A percentile compares a stretch with the other conserved stretches of the same genome.
Evolutionary conservation across 1,140 invertebrate genomes (phyloP).

Genomic region (Sesamia nonagrioides): DNA sequence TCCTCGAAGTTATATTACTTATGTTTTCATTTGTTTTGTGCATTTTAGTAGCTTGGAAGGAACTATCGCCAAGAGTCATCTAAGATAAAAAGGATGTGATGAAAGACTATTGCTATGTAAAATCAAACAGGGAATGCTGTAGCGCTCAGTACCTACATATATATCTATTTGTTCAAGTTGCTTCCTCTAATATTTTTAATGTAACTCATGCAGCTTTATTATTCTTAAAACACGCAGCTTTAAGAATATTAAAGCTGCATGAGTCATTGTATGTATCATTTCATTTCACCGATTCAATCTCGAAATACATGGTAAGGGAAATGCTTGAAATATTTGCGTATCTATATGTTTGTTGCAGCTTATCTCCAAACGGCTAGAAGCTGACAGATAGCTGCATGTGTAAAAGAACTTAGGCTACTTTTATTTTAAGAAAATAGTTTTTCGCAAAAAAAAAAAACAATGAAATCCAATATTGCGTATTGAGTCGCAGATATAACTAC

Average conservation of each 20-base stretch:
- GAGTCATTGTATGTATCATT: too few species aligned
- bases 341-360: background rate
- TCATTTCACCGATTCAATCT: background rate
- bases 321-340: background rate
- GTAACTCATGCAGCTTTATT: background rate
- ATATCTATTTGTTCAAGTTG: background rate
- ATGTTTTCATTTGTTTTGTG: too few species aligned
- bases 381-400: background rate
- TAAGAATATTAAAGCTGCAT: background rate
- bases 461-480: too few species aligned
- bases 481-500: too few species aligned
- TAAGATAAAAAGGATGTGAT: slow-evolving; percentile 4
- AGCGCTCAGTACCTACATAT: background rate
- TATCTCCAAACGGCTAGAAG: background rate
- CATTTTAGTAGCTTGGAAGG: background rate
- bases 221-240: background rate
- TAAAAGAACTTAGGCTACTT: too few species aligned
- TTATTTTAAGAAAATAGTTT: too few species aligned
- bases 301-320: background rate
- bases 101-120: background rate
- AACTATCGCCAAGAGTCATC: background rate
- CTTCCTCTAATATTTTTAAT: background rate
- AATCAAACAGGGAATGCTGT: background rate
- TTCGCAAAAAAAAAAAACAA: too few species aligned
- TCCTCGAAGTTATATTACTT: too few species aligned